A percentile compares a stretch with the other conserved stretches of the same genome.
These are phyloP conservation scores for Buceros bicornis DNA, from an alignment of 2,797 vertebrate species.

Conservation along the genomic window DNA sequence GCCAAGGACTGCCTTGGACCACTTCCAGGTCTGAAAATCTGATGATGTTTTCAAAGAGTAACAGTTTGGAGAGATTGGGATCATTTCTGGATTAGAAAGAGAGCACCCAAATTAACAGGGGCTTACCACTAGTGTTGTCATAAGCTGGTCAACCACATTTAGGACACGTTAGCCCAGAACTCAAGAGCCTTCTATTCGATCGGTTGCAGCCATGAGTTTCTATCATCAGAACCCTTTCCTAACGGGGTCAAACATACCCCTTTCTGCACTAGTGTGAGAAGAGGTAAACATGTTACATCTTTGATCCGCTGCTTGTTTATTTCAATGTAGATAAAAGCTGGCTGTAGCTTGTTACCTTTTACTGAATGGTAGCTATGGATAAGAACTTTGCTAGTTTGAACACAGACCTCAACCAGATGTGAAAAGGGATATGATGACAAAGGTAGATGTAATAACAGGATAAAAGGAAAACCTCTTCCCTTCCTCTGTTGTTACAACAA, in stretches of 20 bases:
- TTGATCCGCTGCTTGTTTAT: background rate
- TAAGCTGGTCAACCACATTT: background rate
- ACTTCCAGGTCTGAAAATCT: background rate
- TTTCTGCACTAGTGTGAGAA: background rate
- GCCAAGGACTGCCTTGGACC: fast-evolving
- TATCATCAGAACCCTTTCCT: background rate
- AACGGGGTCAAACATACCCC: background rate
- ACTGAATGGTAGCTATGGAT: background rate
- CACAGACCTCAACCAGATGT: constrained; percentile 16
- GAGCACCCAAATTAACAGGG: background rate
- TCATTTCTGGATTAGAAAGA: background rate
- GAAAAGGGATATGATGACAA: constrained; percentile 37
- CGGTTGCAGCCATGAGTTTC: background rate
- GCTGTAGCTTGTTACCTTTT: background rate
- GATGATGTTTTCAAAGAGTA: background rate
- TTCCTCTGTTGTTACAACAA: constrained; percentile 49
- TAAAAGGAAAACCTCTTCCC: constrained; percentile 55
- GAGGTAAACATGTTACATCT: background rate
- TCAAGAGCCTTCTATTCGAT: background rate
- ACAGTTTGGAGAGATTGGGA: background rate
- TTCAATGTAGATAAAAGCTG: background rate
- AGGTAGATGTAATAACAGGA: constrained; percentile 31
- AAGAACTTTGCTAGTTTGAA: background rate
- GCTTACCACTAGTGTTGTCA: background rate
- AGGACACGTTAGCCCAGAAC: background rate